Evolutionary conservation across 2,113 vertebrate species (phyloP).

Genomic region (Tympanuchus pallidicinctus): DNA sequence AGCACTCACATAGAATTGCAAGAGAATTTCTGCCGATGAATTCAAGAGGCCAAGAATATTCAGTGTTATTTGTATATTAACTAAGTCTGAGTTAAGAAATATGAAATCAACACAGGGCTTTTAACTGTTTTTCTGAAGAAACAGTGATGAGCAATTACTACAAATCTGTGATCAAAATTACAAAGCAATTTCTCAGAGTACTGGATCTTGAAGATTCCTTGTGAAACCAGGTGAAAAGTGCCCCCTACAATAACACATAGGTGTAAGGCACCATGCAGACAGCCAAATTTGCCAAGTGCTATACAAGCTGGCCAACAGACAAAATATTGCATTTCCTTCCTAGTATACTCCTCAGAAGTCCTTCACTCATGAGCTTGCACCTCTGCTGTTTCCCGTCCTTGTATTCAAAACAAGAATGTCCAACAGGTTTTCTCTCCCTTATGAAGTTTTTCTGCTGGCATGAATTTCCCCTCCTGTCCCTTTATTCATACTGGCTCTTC

Average conservation of each 20-base stretch:
- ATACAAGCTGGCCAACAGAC: background rate
- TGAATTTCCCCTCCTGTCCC: rapidly evolving
- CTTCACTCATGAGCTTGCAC: background rate
- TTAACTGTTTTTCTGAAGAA: background rate
- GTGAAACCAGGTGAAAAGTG: background rate
- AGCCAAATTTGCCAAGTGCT: background rate
- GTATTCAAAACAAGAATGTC: background rate
- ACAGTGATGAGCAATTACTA: background rate
- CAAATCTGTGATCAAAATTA: background rate
- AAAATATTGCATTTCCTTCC: background rate
- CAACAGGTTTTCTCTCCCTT: background rate
- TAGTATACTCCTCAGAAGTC: rapidly evolving
- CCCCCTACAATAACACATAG: background rate
- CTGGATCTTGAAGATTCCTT: background rate
- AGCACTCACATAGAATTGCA: background rate
- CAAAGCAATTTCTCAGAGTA: background rate
- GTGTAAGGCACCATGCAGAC: background rate
- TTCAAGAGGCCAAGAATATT: background rate
- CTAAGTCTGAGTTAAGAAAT: background rate
- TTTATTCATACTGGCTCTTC: background rate
- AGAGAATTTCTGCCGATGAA: background rate
- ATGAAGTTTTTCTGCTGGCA: background rate
- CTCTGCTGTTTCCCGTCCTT: background rate
- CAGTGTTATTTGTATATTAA: background rate
- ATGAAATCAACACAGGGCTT: background rate